These are phyloP conservation scores for Neoarius graeffei DNA, from an alignment of 2,113 vertebrate genomes.

Conservation along the genomic window DNA sequence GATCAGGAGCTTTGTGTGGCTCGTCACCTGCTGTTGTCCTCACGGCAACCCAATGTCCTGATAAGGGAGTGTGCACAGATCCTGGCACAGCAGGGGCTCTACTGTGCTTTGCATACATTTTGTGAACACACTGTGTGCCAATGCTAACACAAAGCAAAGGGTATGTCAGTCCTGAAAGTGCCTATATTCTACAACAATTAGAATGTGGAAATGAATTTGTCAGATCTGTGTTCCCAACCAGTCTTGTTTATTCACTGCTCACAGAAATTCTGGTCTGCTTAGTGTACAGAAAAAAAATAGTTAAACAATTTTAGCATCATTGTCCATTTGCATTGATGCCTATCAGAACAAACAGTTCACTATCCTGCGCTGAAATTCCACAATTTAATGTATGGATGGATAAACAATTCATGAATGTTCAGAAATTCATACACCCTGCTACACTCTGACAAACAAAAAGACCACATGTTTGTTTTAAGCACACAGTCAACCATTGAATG, in stretches of 20 bases:
- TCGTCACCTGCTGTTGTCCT: slow-evolving; percentile 17
- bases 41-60: background rate
- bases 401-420: background rate
- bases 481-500: background rate
- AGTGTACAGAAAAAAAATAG: background rate
- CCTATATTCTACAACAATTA: background rate
- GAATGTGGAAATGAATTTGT: background rate
- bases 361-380: background rate
- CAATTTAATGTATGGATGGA: background rate
- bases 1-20: slow-evolving; percentile 11
- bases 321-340: too few species aligned
- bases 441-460: background rate
- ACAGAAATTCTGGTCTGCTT: background rate
- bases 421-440: background rate
- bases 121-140: background rate
- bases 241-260: background rate
- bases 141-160: background rate
- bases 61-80: slow-evolving; percentile 15
- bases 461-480: background rate
- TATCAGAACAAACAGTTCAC: background rate
- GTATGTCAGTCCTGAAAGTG: background rate
- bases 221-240: background rate
- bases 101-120: background rate
- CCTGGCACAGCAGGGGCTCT: background rate
- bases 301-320: background rate